Evolutionary conservation across 2,797 vertebrate species (phyloP).

Genomic region (Falco biarmicus): DNA sequence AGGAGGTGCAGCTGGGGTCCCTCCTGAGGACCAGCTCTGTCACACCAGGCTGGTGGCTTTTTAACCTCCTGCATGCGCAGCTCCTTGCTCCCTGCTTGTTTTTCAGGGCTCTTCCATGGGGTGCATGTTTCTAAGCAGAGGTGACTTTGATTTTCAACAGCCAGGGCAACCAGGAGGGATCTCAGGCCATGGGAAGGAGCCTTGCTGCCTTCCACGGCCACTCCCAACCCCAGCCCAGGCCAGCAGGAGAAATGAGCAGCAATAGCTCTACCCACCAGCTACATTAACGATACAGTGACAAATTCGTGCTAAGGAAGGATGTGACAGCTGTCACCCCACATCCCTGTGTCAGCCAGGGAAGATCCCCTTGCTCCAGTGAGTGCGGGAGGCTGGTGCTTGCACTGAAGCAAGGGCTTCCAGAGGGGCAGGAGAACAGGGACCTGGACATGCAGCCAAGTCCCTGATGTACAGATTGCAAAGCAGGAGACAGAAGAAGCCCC

Average conservation of each 20-base stretch:
- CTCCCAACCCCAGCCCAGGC: neutral
- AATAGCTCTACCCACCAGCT: neutral
- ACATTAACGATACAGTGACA: rapidly evolving
- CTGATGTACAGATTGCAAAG: neutral
- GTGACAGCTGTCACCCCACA: neutral
- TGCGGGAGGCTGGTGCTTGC: neutral
- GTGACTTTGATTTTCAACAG: neutral
- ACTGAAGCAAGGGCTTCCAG: neutral
- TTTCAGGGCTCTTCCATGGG: neutral
- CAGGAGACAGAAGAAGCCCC: neutral
- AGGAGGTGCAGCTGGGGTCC: neutral
- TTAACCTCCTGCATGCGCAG: neutral
- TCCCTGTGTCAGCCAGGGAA: neutral
- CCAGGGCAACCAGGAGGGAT: neutral
- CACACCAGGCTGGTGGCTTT: neutral
- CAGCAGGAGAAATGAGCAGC: conserved; percentile 18
- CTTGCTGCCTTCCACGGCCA: neutral
- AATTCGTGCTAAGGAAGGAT: neutral
- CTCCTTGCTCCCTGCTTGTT: rapidly evolving
- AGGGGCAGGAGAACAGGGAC: neutral
- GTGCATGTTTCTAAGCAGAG: neutral
- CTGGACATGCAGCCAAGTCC: neutral
- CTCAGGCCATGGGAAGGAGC: neutral
- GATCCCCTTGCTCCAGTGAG: neutral
- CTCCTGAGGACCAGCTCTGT: neutral